Base-by-base conservation (phyloP, 2,113 vertebrate genomes). In the Pygoscelis adeliae region DNA sequence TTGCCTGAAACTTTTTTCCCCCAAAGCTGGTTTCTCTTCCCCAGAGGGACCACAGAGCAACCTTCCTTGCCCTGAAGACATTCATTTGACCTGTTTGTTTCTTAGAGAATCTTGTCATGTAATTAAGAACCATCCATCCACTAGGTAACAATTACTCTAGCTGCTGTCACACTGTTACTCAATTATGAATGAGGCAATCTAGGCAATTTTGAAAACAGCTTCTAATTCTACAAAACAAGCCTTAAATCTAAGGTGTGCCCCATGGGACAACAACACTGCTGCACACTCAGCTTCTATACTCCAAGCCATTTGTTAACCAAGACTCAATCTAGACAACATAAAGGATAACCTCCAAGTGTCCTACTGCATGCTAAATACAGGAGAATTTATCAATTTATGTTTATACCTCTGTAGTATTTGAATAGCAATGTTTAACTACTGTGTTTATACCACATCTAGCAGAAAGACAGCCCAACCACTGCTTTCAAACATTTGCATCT, bases 181-280 rank as follows among this genome's bases (percentile, higher is more conserved):
- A 95, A 84, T 92, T 89, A 95, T 91, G 77, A 96, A 96, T 89
- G 83, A 96, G 27, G 66, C 83, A 92, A 90, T 74, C 72, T 3
- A 67, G 25, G 72, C 59, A 91, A 79, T 56, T 91, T 73, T 61
- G 81, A 85, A 94, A 96, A 87, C 65, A 85, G 61, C 42, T 85
- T 79, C 83, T 82, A 93, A 90, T 89, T 86, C 89, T 74, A 59
- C 86, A 87, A 74, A 92, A 89, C 56, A 93, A 89, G 53, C 59
- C 70, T 82, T 79, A 92, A 81, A 87, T 81, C 36, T 78, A 56
- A 97, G 81, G 91, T 29, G 52, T 61, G 44, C 27, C 95, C 58
- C 90, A 42, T 10, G 74, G 78, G 92, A 93, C 44, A 84, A 34
- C 6, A 72, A 11, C 2, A 1, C 40, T 46, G 66, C 82, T 63